Evolutionary conservation across 1,140 invertebrate species (phyloP).

Genomic region (Mycetomoellerius zeteki): DNA sequence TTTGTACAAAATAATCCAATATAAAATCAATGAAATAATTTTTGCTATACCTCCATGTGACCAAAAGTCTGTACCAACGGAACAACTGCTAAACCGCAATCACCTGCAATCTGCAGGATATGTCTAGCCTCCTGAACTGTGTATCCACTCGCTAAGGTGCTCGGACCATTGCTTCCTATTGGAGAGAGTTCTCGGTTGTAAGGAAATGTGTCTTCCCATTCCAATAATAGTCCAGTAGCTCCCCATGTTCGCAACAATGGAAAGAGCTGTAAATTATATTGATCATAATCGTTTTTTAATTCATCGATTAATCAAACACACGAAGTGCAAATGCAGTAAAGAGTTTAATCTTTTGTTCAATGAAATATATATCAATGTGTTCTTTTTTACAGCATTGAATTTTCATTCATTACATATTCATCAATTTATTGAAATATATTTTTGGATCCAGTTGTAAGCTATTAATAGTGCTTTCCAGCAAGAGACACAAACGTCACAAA

Average conservation of each 20-base stretch:
- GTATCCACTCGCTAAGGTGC: slow-evolving; percentile 89
- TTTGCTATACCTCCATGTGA: slow-evolving; percentile 91
- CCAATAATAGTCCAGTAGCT: slow-evolving; percentile 94
- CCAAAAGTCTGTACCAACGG: slow-evolving; percentile 98
- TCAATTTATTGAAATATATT: too few species aligned
- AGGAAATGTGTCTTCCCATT: slow-evolving; percentile 98
- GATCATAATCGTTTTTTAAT: neutral
- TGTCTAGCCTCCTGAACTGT: slow-evolving; percentile 88
- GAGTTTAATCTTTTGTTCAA: too few species aligned
- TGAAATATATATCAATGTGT: too few species aligned
- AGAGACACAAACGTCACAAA: too few species aligned
- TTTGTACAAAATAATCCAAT: neutral
- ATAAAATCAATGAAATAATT: slow-evolving; percentile 6
- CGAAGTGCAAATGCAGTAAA: too few species aligned
- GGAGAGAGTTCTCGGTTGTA: slow-evolving; percentile 90
- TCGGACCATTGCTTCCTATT: slow-evolving; percentile 89
- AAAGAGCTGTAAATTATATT: slow-evolving; percentile 86
- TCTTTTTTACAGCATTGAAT: too few species aligned
- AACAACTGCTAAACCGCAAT: slow-evolving; percentile 92
- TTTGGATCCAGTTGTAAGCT: too few species aligned
- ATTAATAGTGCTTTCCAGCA: too few species aligned
- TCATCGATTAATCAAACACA: too few species aligned
- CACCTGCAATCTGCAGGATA: slow-evolving; percentile 89
- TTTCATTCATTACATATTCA: too few species aligned
- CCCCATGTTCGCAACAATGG: slow-evolving; percentile 89